Evolutionary conservation across 2,113 vertebrate genomes (phyloP).

Genomic region (Syngnathus scovelli): DNA sequence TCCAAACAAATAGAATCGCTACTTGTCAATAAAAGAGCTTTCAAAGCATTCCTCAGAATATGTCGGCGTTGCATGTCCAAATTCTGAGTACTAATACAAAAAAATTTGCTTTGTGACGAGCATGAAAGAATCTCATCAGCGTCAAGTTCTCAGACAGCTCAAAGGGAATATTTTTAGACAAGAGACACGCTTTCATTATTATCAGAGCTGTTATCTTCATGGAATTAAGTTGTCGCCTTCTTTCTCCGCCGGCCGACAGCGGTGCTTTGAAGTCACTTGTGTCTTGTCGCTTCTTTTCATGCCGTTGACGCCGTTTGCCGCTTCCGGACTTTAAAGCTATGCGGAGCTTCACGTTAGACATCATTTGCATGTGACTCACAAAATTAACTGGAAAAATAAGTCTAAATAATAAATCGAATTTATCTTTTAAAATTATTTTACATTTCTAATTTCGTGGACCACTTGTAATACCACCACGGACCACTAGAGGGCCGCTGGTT

Average conservation of each 20-base stretch:
- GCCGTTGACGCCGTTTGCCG: constrained; percentile 46
- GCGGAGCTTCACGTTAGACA: not conserved
- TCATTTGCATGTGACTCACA: not conserved
- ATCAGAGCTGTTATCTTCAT: constrained; percentile 31
- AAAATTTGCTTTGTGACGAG: not conserved
- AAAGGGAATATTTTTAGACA: constrained; percentile 35
- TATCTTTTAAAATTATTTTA: too few species aligned
- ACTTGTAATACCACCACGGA: too few species aligned
- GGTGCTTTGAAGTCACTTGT: constrained; percentile 41
- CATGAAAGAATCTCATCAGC: not conserved
- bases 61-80: not conserved
- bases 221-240: constrained; percentile 35
- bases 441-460: too few species aligned
- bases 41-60: not conserved
- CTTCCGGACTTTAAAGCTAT: constrained; percentile 23
- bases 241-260: constrained; percentile 25
- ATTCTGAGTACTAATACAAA: not conserved
- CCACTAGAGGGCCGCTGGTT: too few species aligned
- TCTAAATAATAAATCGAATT: too few species aligned
- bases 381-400: too few species aligned
- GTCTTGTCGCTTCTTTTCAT: constrained; percentile 35
- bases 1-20: not conserved
- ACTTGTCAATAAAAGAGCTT: not conserved
- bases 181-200: constrained; percentile 34
- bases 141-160: constrained; percentile 4